These are phyloP conservation scores for Sclerurus mexicanus DNA, from an alignment of 2,113 vertebrate species.

Conservation along the genomic window DNA sequence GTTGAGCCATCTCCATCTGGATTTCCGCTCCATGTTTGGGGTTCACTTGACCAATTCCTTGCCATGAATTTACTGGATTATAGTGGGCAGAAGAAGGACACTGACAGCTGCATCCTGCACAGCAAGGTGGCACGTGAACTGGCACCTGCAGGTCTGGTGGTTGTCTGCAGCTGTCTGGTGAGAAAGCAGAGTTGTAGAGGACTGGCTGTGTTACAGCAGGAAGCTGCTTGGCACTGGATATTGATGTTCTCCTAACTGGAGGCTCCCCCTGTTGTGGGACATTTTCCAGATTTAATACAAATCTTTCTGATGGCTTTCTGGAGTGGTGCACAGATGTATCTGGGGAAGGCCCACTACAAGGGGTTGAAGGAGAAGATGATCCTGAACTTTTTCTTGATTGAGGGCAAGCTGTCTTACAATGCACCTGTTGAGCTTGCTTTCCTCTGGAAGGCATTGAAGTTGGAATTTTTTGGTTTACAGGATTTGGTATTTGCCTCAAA, in stretches of 20 bases:
- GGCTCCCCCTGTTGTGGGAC: slow-evolving; percentile 33
- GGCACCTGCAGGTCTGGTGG: slow-evolving; percentile 75
- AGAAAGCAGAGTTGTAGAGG: slow-evolving; percentile 48
- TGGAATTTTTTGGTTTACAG: slow-evolving; percentile 22
- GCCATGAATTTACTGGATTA: slow-evolving; percentile 69
- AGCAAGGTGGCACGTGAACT: slow-evolving; percentile 51
- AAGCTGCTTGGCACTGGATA: slow-evolving; percentile 26
- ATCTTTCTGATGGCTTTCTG: slow-evolving; percentile 43
- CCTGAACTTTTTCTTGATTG: slow-evolving; percentile 50
- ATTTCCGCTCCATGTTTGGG: slow-evolving; percentile 32
- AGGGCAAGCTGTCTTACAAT: slow-evolving; percentile 31
- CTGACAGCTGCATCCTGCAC: slow-evolving; percentile 73
- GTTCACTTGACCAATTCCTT: slow-evolving; percentile 46
- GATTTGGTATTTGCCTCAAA: slow-evolving; percentile 48
- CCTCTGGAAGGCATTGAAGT: slow-evolving; percentile 30
- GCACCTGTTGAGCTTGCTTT: slow-evolving; percentile 10
- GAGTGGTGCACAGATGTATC: slow-evolving; percentile 55
- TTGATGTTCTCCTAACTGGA: neutral
- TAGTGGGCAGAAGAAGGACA: slow-evolving; percentile 61
- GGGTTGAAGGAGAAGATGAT: slow-evolving; percentile 65
- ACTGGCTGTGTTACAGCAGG: slow-evolving; percentile 38
- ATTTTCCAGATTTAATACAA: neutral
- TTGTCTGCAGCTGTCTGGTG: slow-evolving; percentile 50
- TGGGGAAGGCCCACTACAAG: slow-evolving; percentile 58
- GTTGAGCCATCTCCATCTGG: slow-evolving; percentile 34